Conservation (phyloP, 2,888 invertebrate species). For the Dugesia japonica region DNA sequence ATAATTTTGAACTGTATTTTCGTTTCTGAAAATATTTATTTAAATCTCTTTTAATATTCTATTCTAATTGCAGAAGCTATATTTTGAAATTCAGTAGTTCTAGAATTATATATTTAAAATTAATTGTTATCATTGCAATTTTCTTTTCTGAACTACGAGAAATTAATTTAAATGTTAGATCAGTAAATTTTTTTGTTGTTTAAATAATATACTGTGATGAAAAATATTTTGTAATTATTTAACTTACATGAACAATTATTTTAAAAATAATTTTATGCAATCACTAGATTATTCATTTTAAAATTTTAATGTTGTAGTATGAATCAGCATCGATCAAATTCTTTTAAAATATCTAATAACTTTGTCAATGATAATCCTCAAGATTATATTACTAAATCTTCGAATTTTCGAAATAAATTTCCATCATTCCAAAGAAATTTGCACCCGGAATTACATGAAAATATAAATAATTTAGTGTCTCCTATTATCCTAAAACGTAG, state of each 20-base stretch:
- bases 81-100: too few relatives aligned
- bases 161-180: too few relatives aligned
- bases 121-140: too few relatives aligned
- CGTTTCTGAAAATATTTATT: too few relatives aligned
- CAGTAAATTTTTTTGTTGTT: neutral
- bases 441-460: neutral
- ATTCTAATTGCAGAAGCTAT: too few relatives aligned
- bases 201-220: neutral
- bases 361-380: neutral
- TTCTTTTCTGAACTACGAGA: too few relatives aligned
- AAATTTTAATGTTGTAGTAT: neutral
- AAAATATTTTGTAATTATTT: slow-evolving; percentile 20
- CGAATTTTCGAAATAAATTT: neutral
- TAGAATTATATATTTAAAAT: too few relatives aligned
- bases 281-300: too few relatives aligned
- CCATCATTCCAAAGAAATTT: neutral
- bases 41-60: too few relatives aligned
- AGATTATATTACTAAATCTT: neutral
- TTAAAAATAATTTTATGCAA: too few relatives aligned
- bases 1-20: too few relatives aligned
- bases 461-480: neutral
- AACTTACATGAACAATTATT: neutral
- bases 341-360: neutral
- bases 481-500: slow-evolving; percentile 5
- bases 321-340: neutral